Conservation (phyloP, 1,140 invertebrate genomes). For the Panagrolaimus sp. region DNA sequence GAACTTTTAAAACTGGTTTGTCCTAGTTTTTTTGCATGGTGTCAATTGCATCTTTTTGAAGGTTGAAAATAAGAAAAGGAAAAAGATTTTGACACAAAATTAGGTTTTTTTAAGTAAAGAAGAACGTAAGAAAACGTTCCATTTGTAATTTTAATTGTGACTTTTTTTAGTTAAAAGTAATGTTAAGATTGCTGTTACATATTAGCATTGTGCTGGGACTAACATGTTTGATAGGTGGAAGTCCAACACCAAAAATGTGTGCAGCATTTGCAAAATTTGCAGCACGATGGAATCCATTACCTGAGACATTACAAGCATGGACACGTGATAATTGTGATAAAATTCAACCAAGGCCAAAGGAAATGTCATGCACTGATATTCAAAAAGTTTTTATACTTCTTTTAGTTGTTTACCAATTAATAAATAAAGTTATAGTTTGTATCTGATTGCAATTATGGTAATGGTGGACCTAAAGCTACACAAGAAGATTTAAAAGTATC, state of each 20-base stretch:
- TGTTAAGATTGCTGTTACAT: too few relatives aligned
- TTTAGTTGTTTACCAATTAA: background rate
- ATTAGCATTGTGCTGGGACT: too few relatives aligned
- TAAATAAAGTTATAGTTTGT: slow-evolving; percentile 6
- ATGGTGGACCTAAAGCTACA: slow-evolving; percentile 2
- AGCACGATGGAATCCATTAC: slow-evolving; percentile 34
- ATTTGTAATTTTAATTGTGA: too few relatives aligned
- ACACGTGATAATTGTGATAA: slow-evolving; percentile 36
- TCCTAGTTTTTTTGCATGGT: too few relatives aligned
- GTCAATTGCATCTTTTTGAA: too few relatives aligned
- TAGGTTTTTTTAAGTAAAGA: too few relatives aligned
- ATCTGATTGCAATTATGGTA: slow-evolving; percentile 14
- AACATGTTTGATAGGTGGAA: background rate
- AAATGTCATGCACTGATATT: slow-evolving; percentile 39
- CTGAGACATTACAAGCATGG: slow-evolving; percentile 32
- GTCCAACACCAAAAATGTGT: slow-evolving; percentile 34
- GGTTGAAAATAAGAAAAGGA: too few relatives aligned
- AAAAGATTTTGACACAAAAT: too few relatives aligned
- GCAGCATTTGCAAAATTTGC: slow-evolving; percentile 32
- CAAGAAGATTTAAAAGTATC: slow-evolving; percentile 8
- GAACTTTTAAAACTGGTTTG: too few relatives aligned
- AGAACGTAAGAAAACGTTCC: too few relatives aligned
- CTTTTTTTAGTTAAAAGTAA: too few relatives aligned
- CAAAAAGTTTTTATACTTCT: background rate
- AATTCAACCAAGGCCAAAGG: slow-evolving; percentile 33